Base-by-base conservation (phyloP, 2,113 vertebrate genomes). In the Campylomormyrus numenius region DNA sequence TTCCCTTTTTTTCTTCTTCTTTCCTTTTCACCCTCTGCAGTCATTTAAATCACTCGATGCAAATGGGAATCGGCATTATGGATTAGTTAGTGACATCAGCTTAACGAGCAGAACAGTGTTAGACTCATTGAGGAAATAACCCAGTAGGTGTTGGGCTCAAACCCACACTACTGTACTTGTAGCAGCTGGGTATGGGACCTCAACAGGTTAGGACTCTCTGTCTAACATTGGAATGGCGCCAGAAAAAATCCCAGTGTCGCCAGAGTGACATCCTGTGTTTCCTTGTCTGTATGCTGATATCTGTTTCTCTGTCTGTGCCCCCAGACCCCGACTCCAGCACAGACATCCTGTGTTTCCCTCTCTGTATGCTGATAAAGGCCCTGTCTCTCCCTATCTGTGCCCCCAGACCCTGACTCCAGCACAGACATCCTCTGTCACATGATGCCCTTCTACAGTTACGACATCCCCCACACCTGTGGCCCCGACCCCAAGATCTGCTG, bases 391-490 rank as follows among this genome's bases (percentile, higher is more conserved):
- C 62, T 15, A 7, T 31, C 11, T 92, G 91, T 56, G 90, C 91
- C 94, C 96, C 77, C 94, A 99, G 97, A 97, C 94, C 90, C 95
- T 91, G 96, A 95, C 93, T 94, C 96, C 90, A 95, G 90, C 93
- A 97, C 97, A 91, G 98, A 99, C 94, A 97, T 99, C 92, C 95
- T 97, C 42, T 99, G 98, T 93, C 98, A 99, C 94, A 98, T 99
- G 98, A 99, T 99, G 98, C 98, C 98, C 31, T 99, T 99, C 95
- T 99, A 99, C 95, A 99, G 98, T 93, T 99, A 99, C 66, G 98
- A 99, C 50, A 21, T 99, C 58, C 98, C 98, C 80, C 98, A 99
- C 93, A 99, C 98, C 3, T 99, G 98, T 24, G 98, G 98, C 52
- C 98, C 98, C 0, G 97, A 99, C 94, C 98, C 98, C 0, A 97